phyloP scores from a whole-genome alignment of 2,888 invertebrate species.

The Apeira syringaria region DNA sequence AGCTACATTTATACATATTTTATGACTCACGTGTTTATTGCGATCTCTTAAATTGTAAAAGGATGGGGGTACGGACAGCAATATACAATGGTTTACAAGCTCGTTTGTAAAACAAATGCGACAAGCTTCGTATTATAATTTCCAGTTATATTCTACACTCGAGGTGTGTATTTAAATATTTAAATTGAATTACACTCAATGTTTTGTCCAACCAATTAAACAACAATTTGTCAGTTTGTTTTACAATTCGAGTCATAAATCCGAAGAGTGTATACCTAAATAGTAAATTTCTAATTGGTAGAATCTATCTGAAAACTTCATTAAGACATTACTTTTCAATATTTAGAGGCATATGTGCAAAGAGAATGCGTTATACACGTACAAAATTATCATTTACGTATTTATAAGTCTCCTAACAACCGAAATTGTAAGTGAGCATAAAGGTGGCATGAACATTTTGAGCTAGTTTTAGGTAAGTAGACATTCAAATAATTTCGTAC shows the following conservation, averaged over 20 bases:
- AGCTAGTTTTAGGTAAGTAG: slow-evolving; percentile 20
- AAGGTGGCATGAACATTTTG: slow-evolving; percentile 16
- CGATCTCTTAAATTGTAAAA: slow-evolving; percentile 67
- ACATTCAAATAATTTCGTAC: too few relatives aligned
- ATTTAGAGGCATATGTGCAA: slow-evolving; percentile 16
- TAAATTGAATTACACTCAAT: neutral
- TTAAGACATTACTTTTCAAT: slow-evolving; percentile 11
- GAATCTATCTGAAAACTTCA: slow-evolving; percentile 12
- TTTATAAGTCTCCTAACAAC: slow-evolving; percentile 27
- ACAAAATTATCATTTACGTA: slow-evolving; percentile 26
- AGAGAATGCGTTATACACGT: slow-evolving; percentile 13
- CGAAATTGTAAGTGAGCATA: slow-evolving; percentile 25
- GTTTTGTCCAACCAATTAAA: too few relatives aligned
- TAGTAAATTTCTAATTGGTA: slow-evolving; percentile 14
- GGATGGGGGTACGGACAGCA: slow-evolving; percentile 45
- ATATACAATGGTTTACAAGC: slow-evolving; percentile 40
- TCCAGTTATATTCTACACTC: slow-evolving; percentile 25
- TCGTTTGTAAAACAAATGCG: slow-evolving; percentile 32
- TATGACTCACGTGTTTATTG: slow-evolving; percentile 75
- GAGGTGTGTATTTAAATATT: slow-evolving; percentile 6
- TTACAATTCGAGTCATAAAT: slow-evolving; percentile 10
- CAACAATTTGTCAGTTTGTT: slow-evolving; percentile 1
- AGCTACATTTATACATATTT: slow-evolving; percentile 66
- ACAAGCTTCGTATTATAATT: slow-evolving; percentile 19
- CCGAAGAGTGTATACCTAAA: slow-evolving; percentile 17